Evolutionary conservation across 2,113 vertebrate species (phyloP), one percentile per base, ranked within the genome.

Genomic region (Petrocephalus zakoni): DNA sequence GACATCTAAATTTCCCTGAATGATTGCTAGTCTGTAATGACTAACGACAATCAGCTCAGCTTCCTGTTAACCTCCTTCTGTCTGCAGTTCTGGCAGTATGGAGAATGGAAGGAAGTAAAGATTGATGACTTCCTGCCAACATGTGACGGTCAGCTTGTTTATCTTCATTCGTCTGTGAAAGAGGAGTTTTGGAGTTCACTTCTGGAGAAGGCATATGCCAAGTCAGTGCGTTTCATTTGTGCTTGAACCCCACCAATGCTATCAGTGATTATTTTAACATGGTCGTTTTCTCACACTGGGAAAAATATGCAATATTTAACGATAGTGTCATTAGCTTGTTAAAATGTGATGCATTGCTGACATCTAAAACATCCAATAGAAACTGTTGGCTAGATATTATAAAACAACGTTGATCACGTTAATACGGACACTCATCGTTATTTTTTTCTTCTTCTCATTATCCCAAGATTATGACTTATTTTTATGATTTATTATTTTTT

Each of bases 141-240:
- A 17, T 0, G 11, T 10, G 11, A 90, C 2, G 91, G 93, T 64
- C 2, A 88, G 0, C 93, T 96, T 87, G 52, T 95, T 49, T 96
- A 92, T 89, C 92, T 96, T 37, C 92, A 88, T 49, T 95, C 95
- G 1, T 91, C 93, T 0, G 89, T 93, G 0, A 61, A 61, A 25
- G 0, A 90, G 0, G 95, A 96, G 92, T 96, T 95, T 92, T 96
- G 95, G 95, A 95, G 94, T 89, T 85, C 94, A 0, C 93, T 96
- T 89, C 93, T 96, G 91, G 95, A 96, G 89, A 96, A 96, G 88
- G 95, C 95, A 53, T 96, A 96, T 2, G 95, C 95, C 88, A 96
- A 96, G 95, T 96, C 78, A 95, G 95, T 92, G 22, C 6, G 8
- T 52, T 5, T 11, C 13, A 47, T 42, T 61, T 64, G 81, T 84